phyloP scores from a whole-genome alignment of 92 coral and sea anemone species.

The Phenganax marumi region DNA sequence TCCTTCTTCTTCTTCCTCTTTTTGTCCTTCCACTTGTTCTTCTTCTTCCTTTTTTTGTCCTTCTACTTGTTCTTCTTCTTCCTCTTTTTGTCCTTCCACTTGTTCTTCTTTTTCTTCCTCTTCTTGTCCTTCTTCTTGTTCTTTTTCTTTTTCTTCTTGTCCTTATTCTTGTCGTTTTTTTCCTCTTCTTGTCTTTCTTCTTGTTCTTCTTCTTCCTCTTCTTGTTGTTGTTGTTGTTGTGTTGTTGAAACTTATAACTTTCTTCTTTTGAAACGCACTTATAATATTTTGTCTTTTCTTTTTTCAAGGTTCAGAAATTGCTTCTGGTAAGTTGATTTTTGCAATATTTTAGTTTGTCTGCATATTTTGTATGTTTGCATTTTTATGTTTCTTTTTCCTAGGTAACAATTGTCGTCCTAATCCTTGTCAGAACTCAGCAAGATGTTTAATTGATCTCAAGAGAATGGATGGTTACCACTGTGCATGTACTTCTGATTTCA shows the following conservation, averaged over 20 bases:
- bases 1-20: no score
- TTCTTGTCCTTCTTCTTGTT: no score
- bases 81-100: no score
- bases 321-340: slow-evolving; percentile 53
- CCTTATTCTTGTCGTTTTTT: neutral
- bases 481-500: slow-evolving; percentile 90
- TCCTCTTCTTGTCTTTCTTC: no score
- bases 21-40: no score
- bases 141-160: neutral
- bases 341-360: neutral
- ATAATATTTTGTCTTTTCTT: neutral
- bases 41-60: no score
- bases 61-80: no score
- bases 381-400: slow-evolving; percentile 7
- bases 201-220: neutral
- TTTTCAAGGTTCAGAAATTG: slow-evolving; percentile 71
- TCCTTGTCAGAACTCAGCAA: slow-evolving; percentile 86
- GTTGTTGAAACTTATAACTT: neutral
- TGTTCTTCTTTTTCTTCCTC: no score
- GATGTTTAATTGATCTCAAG: slow-evolving; percentile 82
- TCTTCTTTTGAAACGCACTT: neutral
- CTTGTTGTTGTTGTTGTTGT: no score
- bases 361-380: neutral
- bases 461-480: slow-evolving; percentile 94
- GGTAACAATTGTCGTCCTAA: slow-evolving; percentile 88